A percentile compares a stretch with the other conserved stretches of the same genome.
phyloP scores from a whole-genome alignment of 2,113 vertebrate genomes.

The Gymnobelideus leadbeateri region DNA sequence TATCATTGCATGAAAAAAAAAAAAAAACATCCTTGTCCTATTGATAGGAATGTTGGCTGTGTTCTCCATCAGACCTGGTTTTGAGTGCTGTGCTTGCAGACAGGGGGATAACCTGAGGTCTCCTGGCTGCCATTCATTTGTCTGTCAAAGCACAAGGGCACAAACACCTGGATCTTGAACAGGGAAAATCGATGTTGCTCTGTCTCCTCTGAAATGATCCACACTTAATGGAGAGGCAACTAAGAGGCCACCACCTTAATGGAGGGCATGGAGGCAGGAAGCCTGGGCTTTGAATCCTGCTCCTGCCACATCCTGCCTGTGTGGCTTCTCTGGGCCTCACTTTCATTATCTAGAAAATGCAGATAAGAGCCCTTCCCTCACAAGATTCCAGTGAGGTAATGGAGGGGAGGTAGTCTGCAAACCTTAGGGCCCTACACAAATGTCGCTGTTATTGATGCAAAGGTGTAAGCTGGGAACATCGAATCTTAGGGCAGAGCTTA shows the following conservation, averaged over 20 bases:
- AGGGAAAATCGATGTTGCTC: neutral
- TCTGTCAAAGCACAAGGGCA: constrained; percentile 36
- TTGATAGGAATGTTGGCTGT: constrained; percentile 72
- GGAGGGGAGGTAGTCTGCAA: neutral
- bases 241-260: neutral
- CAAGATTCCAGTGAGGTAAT: neutral
- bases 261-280: neutral
- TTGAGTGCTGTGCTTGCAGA: constrained; percentile 18
- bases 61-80: constrained; percentile 53
- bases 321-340: neutral
- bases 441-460: neutral
- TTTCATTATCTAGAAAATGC: neutral
- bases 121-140: constrained; percentile 32
- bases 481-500: neutral
- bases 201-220: neutral
- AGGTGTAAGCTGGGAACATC: neutral
- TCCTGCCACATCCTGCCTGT: neutral
- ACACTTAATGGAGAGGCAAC: neutral
- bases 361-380: neutral
- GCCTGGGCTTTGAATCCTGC: neutral
- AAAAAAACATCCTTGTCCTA: constrained; percentile 69
- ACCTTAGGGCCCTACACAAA: neutral
- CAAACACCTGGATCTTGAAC: constrained; percentile 2
- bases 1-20: constrained; percentile 67
- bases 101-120: constrained; percentile 18